Evolutionary conservation across 2,888 invertebrate species (phyloP).

Genomic region (Xestia c-nigrum): DNA sequence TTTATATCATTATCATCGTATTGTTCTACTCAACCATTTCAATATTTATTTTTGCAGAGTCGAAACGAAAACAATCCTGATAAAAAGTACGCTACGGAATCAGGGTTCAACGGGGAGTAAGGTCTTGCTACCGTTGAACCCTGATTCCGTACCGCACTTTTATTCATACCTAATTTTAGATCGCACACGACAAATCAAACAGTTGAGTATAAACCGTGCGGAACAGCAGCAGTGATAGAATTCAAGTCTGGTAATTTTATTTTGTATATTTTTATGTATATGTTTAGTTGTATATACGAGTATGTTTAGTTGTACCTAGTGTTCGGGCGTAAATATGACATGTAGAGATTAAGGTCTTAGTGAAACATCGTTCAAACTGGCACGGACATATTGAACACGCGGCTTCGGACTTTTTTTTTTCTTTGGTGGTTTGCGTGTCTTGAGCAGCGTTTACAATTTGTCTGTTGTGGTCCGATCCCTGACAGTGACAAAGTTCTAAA

Average conservation of each 20-base stretch:
- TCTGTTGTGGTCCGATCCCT: not conserved
- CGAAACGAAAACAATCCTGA: slow-evolving; percentile 19
- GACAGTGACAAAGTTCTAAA: not conserved
- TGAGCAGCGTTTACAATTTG: not conserved
- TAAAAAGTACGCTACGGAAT: slow-evolving; percentile 8
- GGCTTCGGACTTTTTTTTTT: not conserved
- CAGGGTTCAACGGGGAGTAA: slow-evolving; percentile 4
- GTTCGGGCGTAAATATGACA: not conserved
- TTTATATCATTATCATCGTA: not conserved
- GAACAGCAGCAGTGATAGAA: slow-evolving; percentile 25
- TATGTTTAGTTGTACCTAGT: not conserved
- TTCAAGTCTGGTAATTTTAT: slow-evolving; percentile 15
- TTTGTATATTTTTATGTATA: not conserved
- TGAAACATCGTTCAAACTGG: not conserved
- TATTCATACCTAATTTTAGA: not conserved
- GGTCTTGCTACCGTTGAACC: too few species aligned
- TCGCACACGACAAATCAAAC: slow-evolving; percentile 2
- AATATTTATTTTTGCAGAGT: slow-evolving; percentile 1
- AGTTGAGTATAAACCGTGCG: slow-evolving; percentile 24
- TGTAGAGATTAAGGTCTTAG: not conserved
- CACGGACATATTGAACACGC: not conserved
- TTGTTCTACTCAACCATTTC: not conserved
- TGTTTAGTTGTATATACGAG: too few species aligned
- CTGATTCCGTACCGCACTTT: too few species aligned
- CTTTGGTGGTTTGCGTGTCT: not conserved